Percentiles rank a stretch among this genome's conserved stretches.
phyloP scores from a whole-genome alignment of 2,888 invertebrate genomes.

The Lissonota sp. region DNA sequence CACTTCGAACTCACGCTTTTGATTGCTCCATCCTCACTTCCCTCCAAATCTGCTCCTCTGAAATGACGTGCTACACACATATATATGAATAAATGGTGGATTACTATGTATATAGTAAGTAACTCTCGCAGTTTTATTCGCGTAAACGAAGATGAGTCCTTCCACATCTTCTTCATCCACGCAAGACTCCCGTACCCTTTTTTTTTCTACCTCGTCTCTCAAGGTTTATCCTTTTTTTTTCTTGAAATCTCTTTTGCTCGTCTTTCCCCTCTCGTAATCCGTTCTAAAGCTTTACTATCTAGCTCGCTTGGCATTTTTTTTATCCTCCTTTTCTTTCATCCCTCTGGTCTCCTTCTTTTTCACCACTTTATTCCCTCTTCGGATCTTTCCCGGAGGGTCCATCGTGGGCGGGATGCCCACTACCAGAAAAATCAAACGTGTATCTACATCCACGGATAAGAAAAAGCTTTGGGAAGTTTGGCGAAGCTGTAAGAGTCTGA shows the following conservation, averaged over 20 bases:
- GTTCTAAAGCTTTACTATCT: constrained; percentile 23
- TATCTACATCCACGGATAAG: neutral
- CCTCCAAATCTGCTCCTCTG: constrained; percentile 3
- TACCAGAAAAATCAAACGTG: neutral
- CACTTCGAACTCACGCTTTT: constrained; percentile 12
- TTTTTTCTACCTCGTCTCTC: neutral
- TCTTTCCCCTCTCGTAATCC: neutral
- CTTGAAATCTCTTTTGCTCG: neutral
- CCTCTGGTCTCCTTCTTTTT: neutral
- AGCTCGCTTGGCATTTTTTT: constrained; percentile 7
- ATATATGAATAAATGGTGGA: neutral
- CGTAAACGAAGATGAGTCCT: constrained; percentile 1
- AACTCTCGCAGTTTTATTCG: constrained; percentile 3
- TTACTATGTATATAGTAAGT: constrained; percentile 8
- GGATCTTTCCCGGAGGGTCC: neutral
- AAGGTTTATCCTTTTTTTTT: neutral
- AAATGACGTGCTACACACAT: neutral
- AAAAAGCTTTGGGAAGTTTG: neutral
- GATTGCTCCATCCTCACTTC: constrained; percentile 19
- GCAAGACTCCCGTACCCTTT: neutral
- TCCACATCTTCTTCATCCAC: neutral
- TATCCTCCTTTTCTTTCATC: constrained; percentile 14
- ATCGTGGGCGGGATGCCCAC: neutral
- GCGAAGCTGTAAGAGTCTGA: no score
- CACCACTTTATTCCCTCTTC: constrained; percentile 3